phyloP scores from a whole-genome alignment of 2,113 vertebrate species.

The Alligator mississippiensis region DNA sequence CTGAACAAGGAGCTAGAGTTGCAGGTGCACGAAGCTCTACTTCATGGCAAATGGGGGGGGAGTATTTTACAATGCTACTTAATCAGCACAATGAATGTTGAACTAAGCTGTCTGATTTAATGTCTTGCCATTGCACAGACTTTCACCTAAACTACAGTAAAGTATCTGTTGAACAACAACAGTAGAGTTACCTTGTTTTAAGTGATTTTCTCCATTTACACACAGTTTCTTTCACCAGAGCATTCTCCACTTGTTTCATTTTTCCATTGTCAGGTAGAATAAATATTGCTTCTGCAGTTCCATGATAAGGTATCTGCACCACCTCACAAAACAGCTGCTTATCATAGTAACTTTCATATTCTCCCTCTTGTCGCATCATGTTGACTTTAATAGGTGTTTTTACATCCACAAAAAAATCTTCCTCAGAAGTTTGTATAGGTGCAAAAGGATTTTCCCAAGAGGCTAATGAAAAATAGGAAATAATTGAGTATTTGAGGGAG shows the following conservation, averaged over 20 bases:
- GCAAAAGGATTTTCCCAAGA: constrained; percentile 72
- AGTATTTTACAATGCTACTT: not conserved
- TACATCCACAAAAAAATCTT: constrained; percentile 66
- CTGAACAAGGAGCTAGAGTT: too few species aligned
- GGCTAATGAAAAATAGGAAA: constrained; percentile 37
- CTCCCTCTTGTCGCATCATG: constrained; percentile 61
- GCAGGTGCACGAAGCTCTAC: not conserved
- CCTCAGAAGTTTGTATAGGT: not conserved
- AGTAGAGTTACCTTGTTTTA: constrained; percentile 62
- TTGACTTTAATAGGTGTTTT: constrained; percentile 56
- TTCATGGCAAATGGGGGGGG: not conserved
- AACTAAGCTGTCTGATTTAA: not conserved
- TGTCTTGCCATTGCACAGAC: not conserved
- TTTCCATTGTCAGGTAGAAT: constrained; percentile 85
- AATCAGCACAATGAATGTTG: not conserved
- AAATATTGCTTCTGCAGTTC: constrained; percentile 84
- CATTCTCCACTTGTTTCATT: constrained; percentile 82
- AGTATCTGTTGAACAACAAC: not conserved
- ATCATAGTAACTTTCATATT: constrained; percentile 58
- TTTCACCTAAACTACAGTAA: not conserved
- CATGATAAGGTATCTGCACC: constrained; percentile 85
- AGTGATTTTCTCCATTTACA: constrained; percentile 60
- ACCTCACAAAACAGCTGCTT: constrained; percentile 74
- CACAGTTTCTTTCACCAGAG: constrained; percentile 51
- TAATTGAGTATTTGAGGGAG: not conserved